A percentile compares a stretch with the other conserved stretches of the same genome.
Conservation (phyloP, 2,888 invertebrate genomes). For the Baccha elongata region DNA sequence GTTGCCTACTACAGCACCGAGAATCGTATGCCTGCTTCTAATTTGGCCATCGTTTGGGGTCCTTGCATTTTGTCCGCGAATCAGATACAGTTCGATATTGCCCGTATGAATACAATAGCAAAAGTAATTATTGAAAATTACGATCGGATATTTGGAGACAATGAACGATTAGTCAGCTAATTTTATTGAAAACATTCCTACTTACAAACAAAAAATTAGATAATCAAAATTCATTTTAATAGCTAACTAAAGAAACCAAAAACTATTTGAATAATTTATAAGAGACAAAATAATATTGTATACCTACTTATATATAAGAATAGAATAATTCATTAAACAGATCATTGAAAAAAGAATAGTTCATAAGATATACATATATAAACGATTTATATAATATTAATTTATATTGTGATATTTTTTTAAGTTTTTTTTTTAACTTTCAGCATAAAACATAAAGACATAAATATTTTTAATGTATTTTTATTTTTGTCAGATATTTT, state of each 20-base stretch:
- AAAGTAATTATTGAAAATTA: conserved; percentile 82
- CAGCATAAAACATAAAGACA: conserved; percentile 44
- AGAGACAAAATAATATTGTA: conserved; percentile 28
- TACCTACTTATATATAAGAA: background rate
- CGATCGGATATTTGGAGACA: conserved; percentile 80
- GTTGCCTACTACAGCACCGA: conserved; percentile 79
- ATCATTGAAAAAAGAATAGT: background rate
- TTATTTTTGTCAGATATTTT: too few species aligned
- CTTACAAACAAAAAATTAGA: conserved; percentile 14
- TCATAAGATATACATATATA: too few species aligned
- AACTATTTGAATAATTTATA: conserved; percentile 50
- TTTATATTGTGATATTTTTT: conserved; percentile 71
- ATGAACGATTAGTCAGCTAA: conserved; percentile 80
- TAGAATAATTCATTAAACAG: conserved; percentile 11
- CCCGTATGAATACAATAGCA: conserved; percentile 81
- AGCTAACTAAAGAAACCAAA: conserved; percentile 61
- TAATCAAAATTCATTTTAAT: conserved; percentile 5
- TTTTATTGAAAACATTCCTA: conserved; percentile 53
- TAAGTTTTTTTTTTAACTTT: conserved; percentile 46
- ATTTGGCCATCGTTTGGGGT: conserved; percentile 82
- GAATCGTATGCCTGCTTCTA: conserved; percentile 82
- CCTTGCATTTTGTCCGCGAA: conserved; percentile 81
- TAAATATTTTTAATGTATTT: conserved; percentile 39
- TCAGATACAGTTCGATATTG: conserved; percentile 80
- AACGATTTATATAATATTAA: conserved; percentile 23